phyloP scores from a whole-genome alignment of 2,888 invertebrate genomes.

The Hydrotaea cyrtoneurina region DNA sequence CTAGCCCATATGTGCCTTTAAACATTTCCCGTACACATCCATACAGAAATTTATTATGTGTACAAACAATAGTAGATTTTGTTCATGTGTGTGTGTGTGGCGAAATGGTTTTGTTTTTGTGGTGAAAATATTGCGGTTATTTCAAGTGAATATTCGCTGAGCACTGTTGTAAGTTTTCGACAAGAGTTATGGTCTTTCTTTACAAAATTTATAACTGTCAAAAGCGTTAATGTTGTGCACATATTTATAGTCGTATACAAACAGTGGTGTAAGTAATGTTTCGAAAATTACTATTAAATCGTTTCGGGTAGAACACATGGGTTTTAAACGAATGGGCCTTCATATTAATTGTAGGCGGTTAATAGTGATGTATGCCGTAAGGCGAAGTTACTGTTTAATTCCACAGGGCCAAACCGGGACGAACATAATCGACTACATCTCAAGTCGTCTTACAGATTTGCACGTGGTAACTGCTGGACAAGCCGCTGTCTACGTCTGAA shows the following conservation, averaged over 20 bases:
- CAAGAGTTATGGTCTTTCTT: constrained; percentile 27
- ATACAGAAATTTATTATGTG: neutral
- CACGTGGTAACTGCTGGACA: no score
- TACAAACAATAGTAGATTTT: neutral
- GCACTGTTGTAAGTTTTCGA: constrained; percentile 25
- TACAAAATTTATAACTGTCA: constrained; percentile 48
- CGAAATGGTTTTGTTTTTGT: constrained; percentile 54
- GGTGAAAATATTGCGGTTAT: constrained; percentile 52
- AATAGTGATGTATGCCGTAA: no score
- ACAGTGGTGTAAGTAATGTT: neutral
- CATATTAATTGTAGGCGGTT: no score
- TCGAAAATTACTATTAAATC: neutral
- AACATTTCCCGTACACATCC: neutral
- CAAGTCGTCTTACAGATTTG: no score
- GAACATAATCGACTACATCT: no score
- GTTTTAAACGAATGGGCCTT: no score
- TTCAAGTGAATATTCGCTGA: constrained; percentile 27
- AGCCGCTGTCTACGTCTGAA: no score
- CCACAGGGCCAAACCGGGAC: no score
- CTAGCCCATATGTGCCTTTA: neutral
- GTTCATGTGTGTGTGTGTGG: constrained; percentile 44
- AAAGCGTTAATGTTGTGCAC: constrained; percentile 38
- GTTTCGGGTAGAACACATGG: no score
- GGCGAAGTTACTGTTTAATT: no score
- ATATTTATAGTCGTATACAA: constrained; percentile 13